These are phyloP conservation scores for Sitophilus oryzae DNA, from an alignment of 1,140 invertebrate genomes.

Conservation along the genomic window DNA sequence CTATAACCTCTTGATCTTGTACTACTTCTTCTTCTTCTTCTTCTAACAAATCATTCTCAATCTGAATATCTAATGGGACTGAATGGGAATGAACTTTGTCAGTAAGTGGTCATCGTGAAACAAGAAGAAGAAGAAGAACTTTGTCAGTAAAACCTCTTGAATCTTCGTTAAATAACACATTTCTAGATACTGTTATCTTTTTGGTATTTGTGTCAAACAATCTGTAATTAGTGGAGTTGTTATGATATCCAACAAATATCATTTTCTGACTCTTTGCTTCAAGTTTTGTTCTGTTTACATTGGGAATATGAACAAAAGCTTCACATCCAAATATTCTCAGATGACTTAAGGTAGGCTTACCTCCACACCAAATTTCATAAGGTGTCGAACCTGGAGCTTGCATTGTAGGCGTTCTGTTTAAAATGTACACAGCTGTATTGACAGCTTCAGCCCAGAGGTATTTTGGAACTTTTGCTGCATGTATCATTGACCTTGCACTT, in stretches of 20 bases:
- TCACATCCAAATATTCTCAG: slow-evolving; percentile 37
- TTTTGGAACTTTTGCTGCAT: slow-evolving; percentile 28
- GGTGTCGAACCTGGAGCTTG: slow-evolving; percentile 18
- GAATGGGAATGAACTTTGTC: too few relatives aligned
- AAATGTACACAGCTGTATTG: slow-evolving; percentile 43
- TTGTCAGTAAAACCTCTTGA: neutral
- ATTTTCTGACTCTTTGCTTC: slow-evolving; percentile 23
- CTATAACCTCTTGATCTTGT: too few relatives aligned
- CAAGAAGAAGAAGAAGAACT: neutral
- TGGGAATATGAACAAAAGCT: slow-evolving; percentile 30
- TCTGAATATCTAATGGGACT: too few relatives aligned
- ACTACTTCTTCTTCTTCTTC: too few relatives aligned
- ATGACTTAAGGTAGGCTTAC: slow-evolving; percentile 22
- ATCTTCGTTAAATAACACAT: slow-evolving; percentile 15
- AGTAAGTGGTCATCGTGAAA: neutral
- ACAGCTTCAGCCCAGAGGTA: slow-evolving; percentile 45
- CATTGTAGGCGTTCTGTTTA: slow-evolving; percentile 38
- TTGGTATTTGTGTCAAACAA: slow-evolving; percentile 1
- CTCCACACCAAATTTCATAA: slow-evolving; percentile 25
- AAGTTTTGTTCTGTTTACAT: slow-evolving; percentile 24
- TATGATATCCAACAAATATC: slow-evolving; percentile 22
- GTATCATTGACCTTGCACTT: slow-evolving; percentile 31
- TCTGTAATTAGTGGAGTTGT: slow-evolving; percentile 16
- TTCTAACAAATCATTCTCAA: too few relatives aligned
- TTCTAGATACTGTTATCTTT: slow-evolving; percentile 7